Conservation (phyloP, 2,888 invertebrate genomes). For the Agonopterix heracliana region DNA sequence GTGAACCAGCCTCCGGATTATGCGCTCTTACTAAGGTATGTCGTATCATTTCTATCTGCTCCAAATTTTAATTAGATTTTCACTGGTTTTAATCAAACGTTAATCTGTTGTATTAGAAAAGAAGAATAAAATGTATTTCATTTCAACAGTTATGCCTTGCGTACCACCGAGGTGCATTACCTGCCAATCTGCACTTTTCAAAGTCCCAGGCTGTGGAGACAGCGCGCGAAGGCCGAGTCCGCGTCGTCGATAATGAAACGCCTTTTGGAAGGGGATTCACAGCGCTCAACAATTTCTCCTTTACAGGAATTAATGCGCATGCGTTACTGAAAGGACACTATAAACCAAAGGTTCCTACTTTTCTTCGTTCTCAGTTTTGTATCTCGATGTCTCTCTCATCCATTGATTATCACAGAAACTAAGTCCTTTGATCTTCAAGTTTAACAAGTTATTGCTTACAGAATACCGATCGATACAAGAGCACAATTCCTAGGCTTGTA, state of each 20-base stretch:
- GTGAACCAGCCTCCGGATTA: conserved; percentile 48
- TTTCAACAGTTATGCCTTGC: conserved; percentile 33
- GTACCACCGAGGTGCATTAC: conserved; percentile 32
- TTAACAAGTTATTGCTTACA: conserved; percentile 12
- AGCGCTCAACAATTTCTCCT: conserved; percentile 40
- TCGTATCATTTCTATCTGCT: neutral
- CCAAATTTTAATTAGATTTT: neutral
- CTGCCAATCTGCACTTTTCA: conserved; percentile 36
- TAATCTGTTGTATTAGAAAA: no score
- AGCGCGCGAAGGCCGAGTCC: conserved; percentile 29
- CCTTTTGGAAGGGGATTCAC: conserved; percentile 28
- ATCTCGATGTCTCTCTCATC: no score
- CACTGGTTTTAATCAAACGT: conserved; percentile 22
- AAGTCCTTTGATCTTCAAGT: no score
- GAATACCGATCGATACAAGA: conserved; percentile 33
- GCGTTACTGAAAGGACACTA: conserved; percentile 40
- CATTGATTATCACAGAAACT: no score
- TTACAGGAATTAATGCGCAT: conserved; percentile 37
- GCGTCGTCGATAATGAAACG: conserved; percentile 29
- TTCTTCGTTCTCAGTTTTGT: no score
- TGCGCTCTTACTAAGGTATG: conserved; percentile 73
- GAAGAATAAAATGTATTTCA: no score
- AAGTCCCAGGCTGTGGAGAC: conserved; percentile 27
- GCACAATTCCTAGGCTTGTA: conserved; percentile 60
- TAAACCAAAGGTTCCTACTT: conserved; percentile 32